Evolutionary conservation across 2,888 invertebrate genomes (phyloP).

Genomic region (Pristionchus exspectatus): DNA sequence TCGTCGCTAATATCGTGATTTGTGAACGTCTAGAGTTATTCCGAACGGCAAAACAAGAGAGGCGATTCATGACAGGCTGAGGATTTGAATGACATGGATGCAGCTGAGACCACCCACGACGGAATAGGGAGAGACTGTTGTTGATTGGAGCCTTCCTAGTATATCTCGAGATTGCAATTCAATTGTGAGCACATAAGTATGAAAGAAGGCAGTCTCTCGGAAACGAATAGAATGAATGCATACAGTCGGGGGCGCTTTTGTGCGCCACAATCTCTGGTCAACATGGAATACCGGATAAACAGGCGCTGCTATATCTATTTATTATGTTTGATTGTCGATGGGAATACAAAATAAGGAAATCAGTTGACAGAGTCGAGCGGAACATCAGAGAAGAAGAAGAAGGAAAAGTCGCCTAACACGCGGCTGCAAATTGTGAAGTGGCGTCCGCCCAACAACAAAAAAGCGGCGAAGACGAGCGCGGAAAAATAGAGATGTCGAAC

Average conservation of each 20-base stretch:
- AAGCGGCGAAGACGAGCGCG: not conserved
- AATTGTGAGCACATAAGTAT: not conserved
- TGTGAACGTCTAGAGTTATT: not conserved
- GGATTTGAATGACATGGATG: not conserved
- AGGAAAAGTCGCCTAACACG: not conserved
- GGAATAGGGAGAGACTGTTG: not conserved
- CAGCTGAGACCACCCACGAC: not conserved
- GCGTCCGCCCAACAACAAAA: not conserved
- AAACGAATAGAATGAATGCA: not conserved
- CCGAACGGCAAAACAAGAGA: not conserved
- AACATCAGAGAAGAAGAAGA: not conserved
- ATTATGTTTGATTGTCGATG: not conserved
- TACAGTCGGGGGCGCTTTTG: not conserved
- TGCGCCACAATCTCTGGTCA: not conserved
- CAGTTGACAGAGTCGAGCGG: not conserved
- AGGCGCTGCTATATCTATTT: not conserved
- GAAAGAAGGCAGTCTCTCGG: not conserved
- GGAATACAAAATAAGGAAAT: not conserved
- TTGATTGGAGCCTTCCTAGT: not conserved
- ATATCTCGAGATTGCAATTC: conserved; percentile 23
- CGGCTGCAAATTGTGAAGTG: conserved; percentile 29
- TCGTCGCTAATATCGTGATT: not conserved
- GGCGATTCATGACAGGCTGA: not conserved
- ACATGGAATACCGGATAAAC: not conserved
- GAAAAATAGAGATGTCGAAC: not conserved